Base-by-base conservation (phyloP, 2,797 vertebrate genomes). In the Manis crassicaudata region DNA sequence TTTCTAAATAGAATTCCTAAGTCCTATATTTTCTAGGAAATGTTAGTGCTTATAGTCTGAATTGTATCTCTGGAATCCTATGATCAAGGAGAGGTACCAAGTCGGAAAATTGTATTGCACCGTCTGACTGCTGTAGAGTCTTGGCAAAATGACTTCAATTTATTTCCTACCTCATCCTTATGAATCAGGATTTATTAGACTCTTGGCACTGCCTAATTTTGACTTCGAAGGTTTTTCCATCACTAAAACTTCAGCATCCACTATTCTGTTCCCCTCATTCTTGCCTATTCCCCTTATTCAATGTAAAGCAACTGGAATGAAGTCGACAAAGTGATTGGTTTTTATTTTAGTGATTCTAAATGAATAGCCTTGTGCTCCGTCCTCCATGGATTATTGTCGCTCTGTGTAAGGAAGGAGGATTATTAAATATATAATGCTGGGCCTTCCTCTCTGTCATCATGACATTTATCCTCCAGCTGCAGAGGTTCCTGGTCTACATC, bases 1-100 rank as follows among this genome's bases (percentile, higher is more conserved):
- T 60, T 93, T 93, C 54, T 92, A 79, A 93, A 35, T 20, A 88
- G 35, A 93, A n/a, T 73, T 83, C 77, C 56, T 87, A 92, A 90
- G 75, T 16, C 5, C 46, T 73, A 29, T 9, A 65, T 18, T 75
- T 87, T 29, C 37, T 81, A 87, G 58, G 52, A 95, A 87, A 87
- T 6, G 25, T 10, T 72, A 68, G 25, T 83, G 56, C 27, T 46
- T 76, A 50, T 6, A 32, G 23, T 43, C 65, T 92, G 5, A 73
- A 63, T n/a, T 88, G 32, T 56, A 75, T 60, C 90, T 96, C 86
- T 72, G 32, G 35, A 67, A 35, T 56, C 23, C 72, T 95, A 1
- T 86, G 40, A 81, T 80, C 63, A 92, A 90, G 20, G 25, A 84
- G 62, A 88, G 27, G 11, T 29, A 67, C 17, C 86, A 80, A 52